These are phyloP conservation scores for Episyrphus balteatus DNA, from an alignment of 1,140 invertebrate genomes.

Conservation along the genomic window DNA sequence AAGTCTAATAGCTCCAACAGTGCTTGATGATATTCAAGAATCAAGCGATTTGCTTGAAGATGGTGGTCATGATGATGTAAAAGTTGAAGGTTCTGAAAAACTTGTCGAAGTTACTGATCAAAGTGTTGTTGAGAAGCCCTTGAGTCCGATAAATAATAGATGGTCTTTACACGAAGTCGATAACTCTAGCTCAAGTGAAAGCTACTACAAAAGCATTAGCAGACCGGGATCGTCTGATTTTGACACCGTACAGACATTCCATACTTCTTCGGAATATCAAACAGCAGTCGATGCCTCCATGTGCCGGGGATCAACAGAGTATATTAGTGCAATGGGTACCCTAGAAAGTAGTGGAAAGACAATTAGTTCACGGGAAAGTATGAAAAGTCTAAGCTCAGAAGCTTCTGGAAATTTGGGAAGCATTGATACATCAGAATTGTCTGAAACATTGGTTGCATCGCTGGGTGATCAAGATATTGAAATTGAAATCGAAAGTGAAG, in stretches of 20 bases:
- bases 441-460: slow-evolving; percentile 80
- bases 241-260: slow-evolving; percentile 55
- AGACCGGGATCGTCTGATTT: slow-evolving; percentile 78
- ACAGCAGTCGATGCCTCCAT: slow-evolving; percentile 66
- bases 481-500: neutral
- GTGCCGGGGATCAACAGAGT: slow-evolving; percentile 62
- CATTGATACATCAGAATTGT: slow-evolving; percentile 78
- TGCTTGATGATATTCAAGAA: too few species aligned
- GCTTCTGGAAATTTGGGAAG: slow-evolving; percentile 78
- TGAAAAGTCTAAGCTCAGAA: slow-evolving; percentile 79
- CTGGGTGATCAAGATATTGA: slow-evolving; percentile 44
- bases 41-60: too few species aligned
- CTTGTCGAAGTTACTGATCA: too few species aligned
- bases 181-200: slow-evolving; percentile 77
- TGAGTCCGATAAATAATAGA: slow-evolving; percentile 35
- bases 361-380: slow-evolving; percentile 74
- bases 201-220: slow-evolving; percentile 75
- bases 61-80: too few species aligned
- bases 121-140: too few species aligned
- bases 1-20: too few species aligned
- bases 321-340: slow-evolving; percentile 64
- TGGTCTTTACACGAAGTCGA: slow-evolving; percentile 58
- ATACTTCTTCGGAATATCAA: slow-evolving; percentile 75
- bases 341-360: slow-evolving; percentile 39
- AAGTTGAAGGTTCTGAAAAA: too few species aligned